Percentiles rank a stretch among this genome's conserved stretches.
phyloP scores from a whole-genome alignment of 2,113 vertebrate genomes.

The Chlorocebus sabaeus region DNA sequence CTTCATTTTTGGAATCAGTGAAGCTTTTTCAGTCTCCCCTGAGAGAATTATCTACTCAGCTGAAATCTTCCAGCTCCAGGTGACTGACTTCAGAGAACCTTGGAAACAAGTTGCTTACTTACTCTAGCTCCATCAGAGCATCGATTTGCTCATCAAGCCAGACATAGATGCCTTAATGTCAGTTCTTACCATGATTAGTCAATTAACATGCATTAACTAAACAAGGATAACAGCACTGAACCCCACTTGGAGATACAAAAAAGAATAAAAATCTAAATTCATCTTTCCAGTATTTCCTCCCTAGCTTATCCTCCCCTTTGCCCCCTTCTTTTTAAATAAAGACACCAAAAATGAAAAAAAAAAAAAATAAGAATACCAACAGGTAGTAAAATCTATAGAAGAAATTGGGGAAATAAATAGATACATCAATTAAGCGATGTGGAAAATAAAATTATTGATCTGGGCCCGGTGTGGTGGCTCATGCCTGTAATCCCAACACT shows the following conservation, averaged over 20 bases:
- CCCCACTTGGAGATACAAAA: background rate
- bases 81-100: background rate
- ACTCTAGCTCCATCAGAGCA: background rate
- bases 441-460: background rate
- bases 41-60: background rate
- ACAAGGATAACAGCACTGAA: background rate
- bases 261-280: background rate
- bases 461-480: no score
- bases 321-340: background rate
- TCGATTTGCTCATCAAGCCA: background rate
- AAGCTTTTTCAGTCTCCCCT: background rate
- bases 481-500: no score
- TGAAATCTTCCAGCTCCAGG: background rate
- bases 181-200: background rate
- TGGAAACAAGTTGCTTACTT: background rate
- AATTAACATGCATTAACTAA: background rate
- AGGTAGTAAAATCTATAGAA: background rate
- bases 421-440: background rate
- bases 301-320: background rate
- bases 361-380: background rate
- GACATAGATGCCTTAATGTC: background rate
- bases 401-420: background rate
- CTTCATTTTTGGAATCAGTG: background rate
- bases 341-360: background rate
- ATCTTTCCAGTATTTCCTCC: background rate